Percentiles rank a stretch among this genome's conserved stretches.
phyloP scores from a whole-genome alignment of 2,113 vertebrate genomes.

The Phalacrocorax pelagicus region DNA sequence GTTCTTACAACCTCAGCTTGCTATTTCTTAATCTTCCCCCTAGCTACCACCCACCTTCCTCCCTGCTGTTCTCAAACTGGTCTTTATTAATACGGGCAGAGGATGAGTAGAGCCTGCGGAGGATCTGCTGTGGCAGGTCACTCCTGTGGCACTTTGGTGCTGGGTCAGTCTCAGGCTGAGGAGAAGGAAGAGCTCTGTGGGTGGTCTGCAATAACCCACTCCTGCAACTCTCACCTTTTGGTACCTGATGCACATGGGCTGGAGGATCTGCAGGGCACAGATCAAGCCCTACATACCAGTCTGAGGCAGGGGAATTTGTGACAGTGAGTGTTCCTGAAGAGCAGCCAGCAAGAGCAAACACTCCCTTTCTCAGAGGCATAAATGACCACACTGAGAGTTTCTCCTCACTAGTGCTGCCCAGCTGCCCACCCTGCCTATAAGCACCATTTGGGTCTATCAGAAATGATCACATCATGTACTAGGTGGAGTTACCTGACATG shows the following conservation, averaged over 20 bases:
- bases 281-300: neutral
- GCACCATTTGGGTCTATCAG: neutral
- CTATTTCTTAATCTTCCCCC: neutral
- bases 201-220: neutral
- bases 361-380: neutral
- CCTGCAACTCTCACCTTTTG: neutral
- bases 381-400: neutral
- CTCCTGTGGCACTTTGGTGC: neutral
- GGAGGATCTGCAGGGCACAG: neutral
- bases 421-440: neutral
- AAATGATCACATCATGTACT: neutral
- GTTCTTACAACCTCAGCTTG: neutral
- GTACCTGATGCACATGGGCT: fast-evolving
- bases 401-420: neutral
- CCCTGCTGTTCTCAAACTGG: neutral
- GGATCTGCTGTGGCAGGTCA: no score
- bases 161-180: neutral
- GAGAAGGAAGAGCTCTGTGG: neutral
- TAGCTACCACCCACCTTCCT: neutral
- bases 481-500: neutral
- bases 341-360: neutral
- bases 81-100: neutral
- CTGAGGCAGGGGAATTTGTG: neutral
- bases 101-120: neutral
- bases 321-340: neutral